Conservation (phyloP, 2,888 invertebrate species). For the Anaspis maculata region DNA sequence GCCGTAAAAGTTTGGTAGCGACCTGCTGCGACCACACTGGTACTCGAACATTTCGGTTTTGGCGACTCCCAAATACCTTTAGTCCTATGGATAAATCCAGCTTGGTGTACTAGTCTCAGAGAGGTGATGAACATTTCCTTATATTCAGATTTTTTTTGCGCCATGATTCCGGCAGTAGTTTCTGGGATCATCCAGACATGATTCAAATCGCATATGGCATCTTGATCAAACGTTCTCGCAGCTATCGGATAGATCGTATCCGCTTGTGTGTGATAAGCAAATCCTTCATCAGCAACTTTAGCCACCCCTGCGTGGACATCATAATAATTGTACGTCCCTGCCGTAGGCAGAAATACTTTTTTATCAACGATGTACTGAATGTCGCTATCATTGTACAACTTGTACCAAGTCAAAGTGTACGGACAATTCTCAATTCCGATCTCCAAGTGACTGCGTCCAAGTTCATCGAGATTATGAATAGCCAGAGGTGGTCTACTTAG, state of each 20-base stretch:
- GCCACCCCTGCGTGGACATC: constrained; percentile 35
- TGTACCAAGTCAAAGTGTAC: constrained; percentile 39
- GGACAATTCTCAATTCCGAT: constrained; percentile 46
- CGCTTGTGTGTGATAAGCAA: constrained; percentile 46
- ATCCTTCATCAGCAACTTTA: constrained; percentile 43
- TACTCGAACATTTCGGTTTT: constrained; percentile 28
- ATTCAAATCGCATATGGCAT: constrained; percentile 44
- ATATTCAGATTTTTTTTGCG: constrained; percentile 36
- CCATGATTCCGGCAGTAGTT: constrained; percentile 35
- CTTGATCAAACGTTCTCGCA: constrained; percentile 39
- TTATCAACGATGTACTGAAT: constrained; percentile 21
- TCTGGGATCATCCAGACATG: constrained; percentile 28
- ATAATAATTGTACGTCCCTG: constrained; percentile 17
- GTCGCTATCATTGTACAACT: constrained; percentile 21
- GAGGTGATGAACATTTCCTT: constrained; percentile 33
- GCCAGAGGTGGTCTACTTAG: constrained; percentile 46
- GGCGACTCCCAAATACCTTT: constrained; percentile 24
- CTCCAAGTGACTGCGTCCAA: constrained; percentile 44
- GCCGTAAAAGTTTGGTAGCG: constrained; percentile 27
- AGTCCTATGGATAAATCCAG: constrained; percentile 21
- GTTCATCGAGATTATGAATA: constrained; percentile 45
- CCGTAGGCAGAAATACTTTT: constrained; percentile 13
- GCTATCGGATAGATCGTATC: constrained; percentile 40
- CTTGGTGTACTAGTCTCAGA: constrained; percentile 7
- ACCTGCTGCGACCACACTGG: constrained; percentile 23